Base-by-base conservation (phyloP, 2,888 invertebrate genomes). In the Acanthosepion lycidas region DNA sequence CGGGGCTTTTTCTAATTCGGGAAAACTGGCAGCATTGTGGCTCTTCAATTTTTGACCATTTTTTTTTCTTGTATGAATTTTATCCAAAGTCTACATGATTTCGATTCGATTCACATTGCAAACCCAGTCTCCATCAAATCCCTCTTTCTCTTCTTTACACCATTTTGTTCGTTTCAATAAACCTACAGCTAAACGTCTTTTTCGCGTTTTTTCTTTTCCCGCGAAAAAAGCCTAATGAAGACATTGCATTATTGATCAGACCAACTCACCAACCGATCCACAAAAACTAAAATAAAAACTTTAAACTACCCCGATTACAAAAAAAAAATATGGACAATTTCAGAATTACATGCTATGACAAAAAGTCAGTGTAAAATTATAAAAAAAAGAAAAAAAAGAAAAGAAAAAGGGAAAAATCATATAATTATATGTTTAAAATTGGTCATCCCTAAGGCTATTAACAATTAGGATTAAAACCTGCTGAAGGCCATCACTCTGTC, bases 371-470 rank as follows among this genome's bases (percentile, higher is more conserved):
- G 6, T n/a, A 33, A 78, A 78, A 78, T 78, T 78, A 23, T 15
- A 5, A n/a, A n/a, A 15, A 78, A n/a, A 8, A 64, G n/a, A n/a
- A 64, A 8, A 64, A 64, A 6, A 64, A 64, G 0, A 28, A 28
- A n/a, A 78, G n/a, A 12, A 18, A n/a, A 78, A 33, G 64, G 26
- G 3, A 64, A 78, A 78, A 78, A n/a, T 78, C 78, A 78, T 78
- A 78, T 78, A 78, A 78, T 78, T 78, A 78, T 78, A 33, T 78
- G 78, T n/a, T 78, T 15, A n/a, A 78, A 78, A 78, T 78, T 78
- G 78, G n/a, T 33, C n/a, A 78, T 78, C 78, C 78, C 78, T 78
- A 78, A n/a, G 78, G 78, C 78, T 78, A 78, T 78, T 78, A 78
- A 78, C 78, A 78, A 78, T 78, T 78, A 78, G 78, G 78, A 78